phyloP scores from a whole-genome alignment of 2,888 invertebrate species.

The Heliconius hortense region DNA sequence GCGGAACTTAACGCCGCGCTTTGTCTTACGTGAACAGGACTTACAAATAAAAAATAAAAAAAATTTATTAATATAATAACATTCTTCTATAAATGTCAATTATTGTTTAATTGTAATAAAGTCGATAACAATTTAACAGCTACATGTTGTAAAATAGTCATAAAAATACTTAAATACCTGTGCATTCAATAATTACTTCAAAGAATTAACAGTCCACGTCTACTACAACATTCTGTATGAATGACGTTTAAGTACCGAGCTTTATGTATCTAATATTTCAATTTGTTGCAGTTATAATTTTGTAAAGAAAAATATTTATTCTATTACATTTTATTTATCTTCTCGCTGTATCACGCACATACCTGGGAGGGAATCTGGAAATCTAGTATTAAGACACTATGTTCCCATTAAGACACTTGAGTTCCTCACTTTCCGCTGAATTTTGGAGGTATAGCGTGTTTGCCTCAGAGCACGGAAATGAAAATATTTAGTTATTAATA shows the following conservation, averaged over 20 bases:
- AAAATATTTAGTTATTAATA: too few species aligned
- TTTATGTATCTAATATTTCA: background rate
- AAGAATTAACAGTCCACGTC: background rate
- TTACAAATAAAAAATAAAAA: background rate
- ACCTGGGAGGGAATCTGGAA: too few species aligned
- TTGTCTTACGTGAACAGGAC: background rate
- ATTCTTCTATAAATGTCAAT: background rate
- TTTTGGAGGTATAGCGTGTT: too few species aligned
- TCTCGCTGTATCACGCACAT: too few species aligned
- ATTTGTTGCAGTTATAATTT: conserved; percentile 3
- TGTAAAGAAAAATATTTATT: background rate
- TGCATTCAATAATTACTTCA: background rate
- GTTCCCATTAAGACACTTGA: too few species aligned
- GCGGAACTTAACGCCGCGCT: background rate
- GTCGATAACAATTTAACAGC: background rate
- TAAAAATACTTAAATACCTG: background rate
- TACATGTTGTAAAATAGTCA: background rate
- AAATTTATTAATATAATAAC: background rate
- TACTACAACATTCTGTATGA: background rate
- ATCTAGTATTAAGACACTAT: too few species aligned
- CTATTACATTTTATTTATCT: background rate
- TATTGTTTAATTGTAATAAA: background rate
- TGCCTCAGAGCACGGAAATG: too few species aligned
- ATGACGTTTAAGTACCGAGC: background rate
- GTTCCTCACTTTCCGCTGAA: too few species aligned